Evolutionary conservation across 1,140 invertebrate species (phyloP), one percentile per base, ranked within the genome.

Genomic region (Dendroctonus valens): DNA sequence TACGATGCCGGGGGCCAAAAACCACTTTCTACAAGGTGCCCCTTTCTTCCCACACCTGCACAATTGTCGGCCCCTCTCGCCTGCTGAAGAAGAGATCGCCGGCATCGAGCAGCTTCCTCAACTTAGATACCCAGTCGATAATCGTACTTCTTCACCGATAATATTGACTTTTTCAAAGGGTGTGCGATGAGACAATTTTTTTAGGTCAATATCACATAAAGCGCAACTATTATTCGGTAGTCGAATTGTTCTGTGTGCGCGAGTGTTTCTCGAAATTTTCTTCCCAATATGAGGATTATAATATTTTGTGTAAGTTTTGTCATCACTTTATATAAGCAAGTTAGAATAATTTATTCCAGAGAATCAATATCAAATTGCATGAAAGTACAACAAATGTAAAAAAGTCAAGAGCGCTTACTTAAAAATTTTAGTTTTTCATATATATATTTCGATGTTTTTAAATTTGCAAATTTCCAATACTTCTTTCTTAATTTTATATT

Each of bases 31-130:
- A 42, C 41, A 52, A 40, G 51, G 40, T 11, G 61, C 61, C 61
- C 61, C 61, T 54, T 64, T 64, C 61, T 64, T 64, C 61, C 61
- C 61, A 64, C 61, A 64, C 52, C 61, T 41, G 37, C 6, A 26
- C 26, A 26, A 26, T 26, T 15, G 44, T 7, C 11, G n/a, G 14
- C 52, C 61, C 52, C 61, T 55, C 61, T 53, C 61, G 41, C 9
- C 38, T 41, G 11, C 26, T 51, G 41, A 64, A 64, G 51, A 64
- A 53, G 38, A 53, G 49, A 52, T 62, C 26, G 60, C 49, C 50
- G 61, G 52, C 54, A 40, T 64, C 50, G 51, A 39, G 14, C 61
- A 64, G 61, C 61, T 53, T 64, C 61, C 50, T 64, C 40, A 55
- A n/a, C 26, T 26, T 26, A 26, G 26, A 26, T 26, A 15, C 8